Evolutionary conservation across 2,797 vertebrate genomes (phyloP), one percentile per base, ranked within the genome.

Genomic region (Pseudomugil gertrudae): DNA sequence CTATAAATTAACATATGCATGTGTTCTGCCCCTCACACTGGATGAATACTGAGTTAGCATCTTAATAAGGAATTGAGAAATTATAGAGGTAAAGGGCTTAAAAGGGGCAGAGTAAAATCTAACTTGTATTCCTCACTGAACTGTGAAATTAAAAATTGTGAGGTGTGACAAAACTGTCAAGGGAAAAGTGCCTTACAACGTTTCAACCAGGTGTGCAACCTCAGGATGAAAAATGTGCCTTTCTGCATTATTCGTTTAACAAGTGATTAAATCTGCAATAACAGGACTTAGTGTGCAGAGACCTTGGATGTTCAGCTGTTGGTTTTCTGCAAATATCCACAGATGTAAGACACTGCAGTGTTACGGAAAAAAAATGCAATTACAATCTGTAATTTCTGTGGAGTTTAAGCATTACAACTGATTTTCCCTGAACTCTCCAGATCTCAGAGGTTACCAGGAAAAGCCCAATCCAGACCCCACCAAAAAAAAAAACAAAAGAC

Each of bases 71-170:
- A 76, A 69, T 55, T 19, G 19, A 47, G 47, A 48, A 76, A 69
- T 55, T 69, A 74, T 38, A 65, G 47, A 62, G 63, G 57, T 48
- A 23, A 57, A 60, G 36, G 38, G 47, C 40, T 69, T 62, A 38
- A 61, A 43, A 62, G 57, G 73, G 57, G 62, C 60, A 1, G 23
- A 36, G 59, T 70, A 57, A 74, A 74, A 87, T 77, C 63, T 58
- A 60, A 40, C 80, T 79, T 35, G 7, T 58, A 33, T 66, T 82
- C 88, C 68, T 87, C 86, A 88, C 53, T 86, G 85, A 81, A 81
- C 83, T 59, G 85, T 87, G 89, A 92, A 91, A 92, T 92, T 90
- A 87, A 89, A 92, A 86, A 82, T 70, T 64, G 62, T 24, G 14
- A 66, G 66, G 77, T 87, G 81, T 90, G 80, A 75, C 78, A 81